These are phyloP conservation scores for Heliconius sara DNA, from an alignment of 2,888 invertebrate species.

Conservation along the genomic window DNA sequence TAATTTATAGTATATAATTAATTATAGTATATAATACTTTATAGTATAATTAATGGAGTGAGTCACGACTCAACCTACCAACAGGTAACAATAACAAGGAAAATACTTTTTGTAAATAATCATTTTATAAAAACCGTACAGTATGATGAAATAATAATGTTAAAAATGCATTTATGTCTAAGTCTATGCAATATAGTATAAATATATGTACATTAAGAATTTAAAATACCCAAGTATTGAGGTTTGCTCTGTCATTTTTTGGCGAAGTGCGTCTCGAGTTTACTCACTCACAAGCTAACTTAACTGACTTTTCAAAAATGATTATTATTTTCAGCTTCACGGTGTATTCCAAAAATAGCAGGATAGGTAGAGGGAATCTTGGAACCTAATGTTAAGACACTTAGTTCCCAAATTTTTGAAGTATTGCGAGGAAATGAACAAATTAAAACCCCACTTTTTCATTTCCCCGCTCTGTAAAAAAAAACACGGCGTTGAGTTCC, in stretches of 20 bases:
- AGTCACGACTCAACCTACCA: background rate
- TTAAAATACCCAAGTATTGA: no score
- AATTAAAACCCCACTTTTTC: no score
- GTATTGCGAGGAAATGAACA: background rate
- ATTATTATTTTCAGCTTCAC: background rate
- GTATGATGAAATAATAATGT: background rate
- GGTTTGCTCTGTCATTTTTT: no score
- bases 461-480: no score
- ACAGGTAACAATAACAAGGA: conserved; percentile 4
- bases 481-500: no score
- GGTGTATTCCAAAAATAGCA: background rate
- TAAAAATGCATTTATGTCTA: background rate
- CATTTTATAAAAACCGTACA: background rate
- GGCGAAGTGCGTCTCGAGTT: no score
- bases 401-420: background rate
- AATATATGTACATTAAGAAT: background rate
- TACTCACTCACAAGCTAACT: no score
- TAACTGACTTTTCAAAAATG: no score
- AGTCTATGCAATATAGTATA: background rate
- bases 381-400: background rate
- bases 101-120: background rate
- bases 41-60: background rate
- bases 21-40: no score
- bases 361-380: background rate
- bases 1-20: no score